Evolutionary conservation across 2,888 invertebrate genomes (phyloP).

Genomic region (Notodonta ziczac): DNA sequence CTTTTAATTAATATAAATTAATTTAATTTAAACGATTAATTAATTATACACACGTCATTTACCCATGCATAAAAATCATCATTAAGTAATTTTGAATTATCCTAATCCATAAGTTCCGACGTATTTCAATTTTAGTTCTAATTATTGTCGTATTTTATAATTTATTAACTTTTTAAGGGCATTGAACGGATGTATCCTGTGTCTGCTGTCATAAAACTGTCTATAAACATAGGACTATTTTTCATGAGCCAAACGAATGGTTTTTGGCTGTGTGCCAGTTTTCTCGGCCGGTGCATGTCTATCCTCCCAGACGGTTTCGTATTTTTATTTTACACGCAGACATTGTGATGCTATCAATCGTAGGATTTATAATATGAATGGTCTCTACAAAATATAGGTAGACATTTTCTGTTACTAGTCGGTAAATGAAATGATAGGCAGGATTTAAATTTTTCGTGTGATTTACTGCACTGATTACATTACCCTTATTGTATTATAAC

Average conservation of each 20-base stretch:
- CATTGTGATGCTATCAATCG: slow-evolving; percentile 64
- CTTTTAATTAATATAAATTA: no score
- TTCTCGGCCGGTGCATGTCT: slow-evolving; percentile 51
- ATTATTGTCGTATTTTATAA: neutral
- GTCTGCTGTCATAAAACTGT: slow-evolving; percentile 32
- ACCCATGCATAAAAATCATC: no score
- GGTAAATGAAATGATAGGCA: neutral
- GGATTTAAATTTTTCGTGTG: neutral
- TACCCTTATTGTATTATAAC: no score
- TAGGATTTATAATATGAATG: slow-evolving; percentile 1
- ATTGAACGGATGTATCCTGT: slow-evolving; percentile 42
- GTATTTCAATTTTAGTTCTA: no score
- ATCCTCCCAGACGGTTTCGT: slow-evolving; percentile 47
- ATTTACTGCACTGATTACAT: no score
- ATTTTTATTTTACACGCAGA: slow-evolving; percentile 68
- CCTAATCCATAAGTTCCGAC: no score
- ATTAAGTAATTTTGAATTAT: no score
- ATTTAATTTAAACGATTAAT: no score
- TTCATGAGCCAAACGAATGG: slow-evolving; percentile 66
- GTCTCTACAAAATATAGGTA: neutral
- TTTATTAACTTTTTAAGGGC: slow-evolving; percentile 26
- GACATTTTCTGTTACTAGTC: neutral
- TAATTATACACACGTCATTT: no score
- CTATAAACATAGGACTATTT: slow-evolving; percentile 49
- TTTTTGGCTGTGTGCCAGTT: slow-evolving; percentile 69